phyloP scores from a whole-genome alignment of 2,113 vertebrate species.

The Dinomys branickii region DNA sequence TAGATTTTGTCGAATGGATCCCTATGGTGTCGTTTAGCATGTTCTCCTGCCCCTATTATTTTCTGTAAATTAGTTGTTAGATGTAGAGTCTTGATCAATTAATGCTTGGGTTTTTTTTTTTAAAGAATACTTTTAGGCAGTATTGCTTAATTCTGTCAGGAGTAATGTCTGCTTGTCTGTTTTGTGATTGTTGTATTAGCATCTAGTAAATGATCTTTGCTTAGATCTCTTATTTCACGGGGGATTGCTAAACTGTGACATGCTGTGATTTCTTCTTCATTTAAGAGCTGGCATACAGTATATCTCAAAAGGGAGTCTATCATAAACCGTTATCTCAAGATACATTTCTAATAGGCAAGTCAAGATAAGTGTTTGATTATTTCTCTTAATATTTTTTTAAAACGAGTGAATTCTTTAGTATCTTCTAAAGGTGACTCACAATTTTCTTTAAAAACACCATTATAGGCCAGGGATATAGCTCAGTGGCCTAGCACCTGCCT shows the following conservation, averaged over 20 bases:
- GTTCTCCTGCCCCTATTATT: constrained; percentile 65
- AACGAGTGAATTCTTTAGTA: neutral
- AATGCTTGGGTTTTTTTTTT: constrained; percentile 14
- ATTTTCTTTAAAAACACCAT: neutral
- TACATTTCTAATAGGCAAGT: neutral
- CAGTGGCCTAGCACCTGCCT: neutral
- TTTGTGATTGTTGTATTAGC: neutral
- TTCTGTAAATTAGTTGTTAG: constrained; percentile 74
- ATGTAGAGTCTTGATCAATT: constrained; percentile 61
- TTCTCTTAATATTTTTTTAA: neutral
- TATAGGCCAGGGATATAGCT: neutral
- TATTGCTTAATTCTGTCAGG: constrained; percentile 14
- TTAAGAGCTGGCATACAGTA: neutral
- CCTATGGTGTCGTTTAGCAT: constrained; percentile 63
- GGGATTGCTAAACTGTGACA: neutral
- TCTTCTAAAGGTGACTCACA: neutral
- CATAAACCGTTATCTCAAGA: neutral
- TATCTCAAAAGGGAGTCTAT: constrained; percentile 21
- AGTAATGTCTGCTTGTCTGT: constrained; percentile 13
- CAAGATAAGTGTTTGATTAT: neutral
- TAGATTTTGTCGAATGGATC: constrained; percentile 70
- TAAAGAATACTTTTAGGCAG: constrained; percentile 11
- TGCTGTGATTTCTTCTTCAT: neutral
- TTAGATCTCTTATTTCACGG: neutral
- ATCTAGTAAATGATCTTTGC: neutral